Evolutionary conservation across 2,113 vertebrate species (phyloP).

Genomic region (Hippocampus guttulatus): DNA sequence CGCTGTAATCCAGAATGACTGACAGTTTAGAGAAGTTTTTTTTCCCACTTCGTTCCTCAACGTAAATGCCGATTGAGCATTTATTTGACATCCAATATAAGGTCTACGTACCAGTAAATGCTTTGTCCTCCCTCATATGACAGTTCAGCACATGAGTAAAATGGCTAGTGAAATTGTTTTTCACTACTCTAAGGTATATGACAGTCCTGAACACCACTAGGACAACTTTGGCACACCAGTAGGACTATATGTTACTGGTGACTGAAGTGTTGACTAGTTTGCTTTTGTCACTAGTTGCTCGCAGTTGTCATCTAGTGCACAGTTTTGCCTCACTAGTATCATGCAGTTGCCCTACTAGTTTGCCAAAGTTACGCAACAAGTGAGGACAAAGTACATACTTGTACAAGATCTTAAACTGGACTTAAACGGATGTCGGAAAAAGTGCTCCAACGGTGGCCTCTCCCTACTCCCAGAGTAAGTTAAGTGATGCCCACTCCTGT

Average conservation of each 20-base stretch:
- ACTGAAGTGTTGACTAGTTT: too few species aligned
- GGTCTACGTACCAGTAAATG: neutral
- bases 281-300: too few species aligned
- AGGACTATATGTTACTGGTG: neutral
- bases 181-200: neutral
- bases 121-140: neutral
- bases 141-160: neutral
- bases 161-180: neutral
- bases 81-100: neutral
- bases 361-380: neutral
- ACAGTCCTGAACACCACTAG: neutral
- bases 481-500: conserved; percentile 15
- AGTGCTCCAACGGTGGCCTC: neutral
- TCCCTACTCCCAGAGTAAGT: neutral
- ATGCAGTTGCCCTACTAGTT: neutral
- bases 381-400: neutral
- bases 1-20: neutral
- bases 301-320: neutral
- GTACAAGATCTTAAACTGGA: neutral
- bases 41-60: neutral
- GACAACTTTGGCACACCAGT: neutral
- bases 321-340: neutral
- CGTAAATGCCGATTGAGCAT: neutral
- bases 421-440: neutral
- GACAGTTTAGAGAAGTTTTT: neutral